Evolutionary conservation across 2,797 vertebrate species (phyloP), one percentile per base, ranked within the genome.

Genomic region (Hipposideros larvatus): DNA sequence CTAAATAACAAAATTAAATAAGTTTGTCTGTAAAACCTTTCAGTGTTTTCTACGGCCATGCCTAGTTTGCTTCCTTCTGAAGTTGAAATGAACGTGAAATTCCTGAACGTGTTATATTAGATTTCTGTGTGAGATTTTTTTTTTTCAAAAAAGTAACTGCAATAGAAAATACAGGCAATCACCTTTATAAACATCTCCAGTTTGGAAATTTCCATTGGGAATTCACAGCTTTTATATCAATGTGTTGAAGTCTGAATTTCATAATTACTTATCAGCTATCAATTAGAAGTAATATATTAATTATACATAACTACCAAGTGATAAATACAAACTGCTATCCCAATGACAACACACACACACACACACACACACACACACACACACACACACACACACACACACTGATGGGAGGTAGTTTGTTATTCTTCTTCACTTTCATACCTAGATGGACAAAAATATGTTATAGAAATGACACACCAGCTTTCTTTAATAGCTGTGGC

Each of bases 41-140:
- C 55, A 28, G 10, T 86, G 46, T 82, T 91, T 93, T 53, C 68
- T 70, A 74, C 22, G 43, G 19, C 6, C 10, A 57, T 11, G 16
- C 21, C 21, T 74, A 11, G 5, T 86, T 78, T 74, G 13, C 14
- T 93, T 91, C 15, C 37, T 93, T 95, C 51, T 93, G 51, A 86
- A 77, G 65, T 48, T 82, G n/a, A 94, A 94, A 88, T 68, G 3
- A 90, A 88, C 48, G 77, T 77, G 57, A 66, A 94, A 83, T 77
- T 90, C 10, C 31, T 84, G 15, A 13, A 86, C 7, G 16, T 3
- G 4, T 75, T 77, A 71, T 59, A 51, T 75, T 48, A 90, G 79
- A 86, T 46, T 85, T 78, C 48, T 31, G 46, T 2, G 19, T 46
- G 34, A 80, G 77, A 8, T n/a, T 46, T 84, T 37, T 46, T 84